Conservation (phyloP, 2,113 vertebrate genomes). For the Chloroceryle aenea region DNA sequence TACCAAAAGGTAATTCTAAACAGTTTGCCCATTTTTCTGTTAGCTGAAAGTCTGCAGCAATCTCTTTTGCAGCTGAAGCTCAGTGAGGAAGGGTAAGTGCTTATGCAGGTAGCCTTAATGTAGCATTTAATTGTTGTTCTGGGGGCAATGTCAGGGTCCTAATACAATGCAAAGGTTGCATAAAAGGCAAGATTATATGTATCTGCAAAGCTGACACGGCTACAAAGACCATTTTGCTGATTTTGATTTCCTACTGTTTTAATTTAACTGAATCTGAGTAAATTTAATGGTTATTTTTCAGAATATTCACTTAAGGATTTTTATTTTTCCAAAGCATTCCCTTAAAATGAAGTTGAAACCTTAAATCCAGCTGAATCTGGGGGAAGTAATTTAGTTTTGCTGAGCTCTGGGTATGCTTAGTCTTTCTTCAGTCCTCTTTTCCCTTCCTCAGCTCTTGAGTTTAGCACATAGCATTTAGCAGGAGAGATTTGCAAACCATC, state of each 20-base stretch:
- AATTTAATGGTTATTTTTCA: conserved; percentile 2
- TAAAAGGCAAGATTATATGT: not conserved
- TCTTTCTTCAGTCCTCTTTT: not conserved
- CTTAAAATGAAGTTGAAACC: not conserved
- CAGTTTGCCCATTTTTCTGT: not conserved
- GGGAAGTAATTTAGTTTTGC: conserved; percentile 18
- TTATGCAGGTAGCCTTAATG: not conserved
- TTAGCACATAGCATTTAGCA: accelerated
- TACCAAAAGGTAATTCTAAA: not conserved
- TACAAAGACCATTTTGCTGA: not conserved
- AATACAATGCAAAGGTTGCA: not conserved
- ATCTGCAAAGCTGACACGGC: not conserved
- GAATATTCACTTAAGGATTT: not conserved
- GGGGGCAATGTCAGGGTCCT: not conserved
- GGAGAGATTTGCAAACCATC: not conserved
- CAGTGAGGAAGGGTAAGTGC: not conserved
- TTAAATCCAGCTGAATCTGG: not conserved
- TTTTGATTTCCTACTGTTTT: not conserved
- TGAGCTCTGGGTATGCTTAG: not conserved
- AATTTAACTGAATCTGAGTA: not conserved
- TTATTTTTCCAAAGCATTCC: not conserved
- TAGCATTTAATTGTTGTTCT: not conserved
- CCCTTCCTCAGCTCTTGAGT: not conserved
- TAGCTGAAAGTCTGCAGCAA: not conserved
- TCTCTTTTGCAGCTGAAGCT: not conserved